Evolutionary conservation across 2,888 invertebrate species (phyloP).

Genomic region (Euclidia mi): DNA sequence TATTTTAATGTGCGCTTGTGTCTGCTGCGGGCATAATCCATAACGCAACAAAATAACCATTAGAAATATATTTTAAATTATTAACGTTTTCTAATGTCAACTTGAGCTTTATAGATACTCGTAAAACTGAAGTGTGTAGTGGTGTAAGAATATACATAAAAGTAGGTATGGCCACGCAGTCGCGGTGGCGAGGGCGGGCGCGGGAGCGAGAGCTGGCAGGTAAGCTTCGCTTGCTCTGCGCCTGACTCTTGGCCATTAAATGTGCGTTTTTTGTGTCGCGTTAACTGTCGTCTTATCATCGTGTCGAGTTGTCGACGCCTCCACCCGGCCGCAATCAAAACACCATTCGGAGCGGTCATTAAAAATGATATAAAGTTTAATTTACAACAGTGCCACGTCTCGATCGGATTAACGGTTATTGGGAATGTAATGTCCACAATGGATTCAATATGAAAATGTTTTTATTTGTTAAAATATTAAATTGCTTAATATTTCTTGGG

Average conservation of each 20-base stretch:
- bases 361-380: conserved; percentile 90
- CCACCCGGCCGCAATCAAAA: conserved; percentile 89
- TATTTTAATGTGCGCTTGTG: conserved; percentile 45
- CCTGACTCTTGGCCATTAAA: conserved; percentile 78
- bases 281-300: conserved; percentile 87
- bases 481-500: conserved; percentile 51
- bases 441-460: conserved; percentile 76
- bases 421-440: conserved; percentile 82
- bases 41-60: conserved; percentile 67
- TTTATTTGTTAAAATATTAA: conserved; percentile 77
- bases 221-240: conserved; percentile 40
- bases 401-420: conserved; percentile 86
- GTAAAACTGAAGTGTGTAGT: conserved; percentile 83
- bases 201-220: conserved; percentile 27
- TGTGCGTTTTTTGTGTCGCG: conserved; percentile 82
- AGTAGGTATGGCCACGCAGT: conserved; percentile 63
- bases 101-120: conserved; percentile 77
- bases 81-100: conserved; percentile 77
- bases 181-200: conserved; percentile 48
- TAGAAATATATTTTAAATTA: conserved; percentile 75
- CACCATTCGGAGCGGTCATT: conserved; percentile 87
- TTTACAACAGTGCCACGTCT: conserved; percentile 83
- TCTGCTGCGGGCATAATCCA: conserved; percentile 26
- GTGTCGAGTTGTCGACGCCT: conserved; percentile 90
- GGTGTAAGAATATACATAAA: conserved; percentile 84